Percentiles rank a stretch among this genome's conserved stretches.
Evolutionary conservation across 2,113 vertebrate genomes (phyloP).

Genomic region (Alosa alosa): DNA sequence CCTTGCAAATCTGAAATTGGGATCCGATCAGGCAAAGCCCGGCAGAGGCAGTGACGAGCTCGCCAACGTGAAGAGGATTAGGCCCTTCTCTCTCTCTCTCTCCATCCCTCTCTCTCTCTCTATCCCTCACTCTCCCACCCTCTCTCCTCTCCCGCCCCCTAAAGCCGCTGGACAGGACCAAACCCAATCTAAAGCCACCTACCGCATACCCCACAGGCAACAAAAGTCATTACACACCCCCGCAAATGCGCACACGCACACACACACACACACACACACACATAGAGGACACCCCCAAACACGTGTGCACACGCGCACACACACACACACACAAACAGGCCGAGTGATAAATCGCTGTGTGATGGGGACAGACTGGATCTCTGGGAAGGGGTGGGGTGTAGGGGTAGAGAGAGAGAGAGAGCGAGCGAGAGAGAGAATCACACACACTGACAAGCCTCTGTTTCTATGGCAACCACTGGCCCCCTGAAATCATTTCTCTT

Average conservation of each 20-base stretch:
- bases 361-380: slow-evolving; percentile 7
- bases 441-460: slow-evolving; percentile 25
- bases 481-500: background rate
- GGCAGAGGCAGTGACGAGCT: slow-evolving; percentile 22
- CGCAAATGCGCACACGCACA: background rate
- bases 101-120: slow-evolving; percentile 4
- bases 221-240: slow-evolving; percentile 20
- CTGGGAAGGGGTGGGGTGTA: background rate
- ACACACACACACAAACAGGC: slow-evolving; percentile 3
- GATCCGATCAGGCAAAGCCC: slow-evolving; percentile 41
- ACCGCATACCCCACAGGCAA: background rate
- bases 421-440: background rate
- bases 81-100: slow-evolving; percentile 23
- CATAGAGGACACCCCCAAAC: background rate
- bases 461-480: slow-evolving; percentile 43
- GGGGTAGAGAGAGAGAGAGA: background rate
- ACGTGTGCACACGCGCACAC: background rate
- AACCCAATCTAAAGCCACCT: slow-evolving; percentile 32
- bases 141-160: background rate
- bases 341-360: slow-evolving; percentile 26
- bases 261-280: background rate
- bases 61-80: slow-evolving; percentile 38
- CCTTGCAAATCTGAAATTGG: slow-evolving; percentile 49
- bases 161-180: slow-evolving; percentile 37
- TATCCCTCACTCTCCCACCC: background rate